Base-by-base conservation (phyloP, 2,888 invertebrate genomes). In the Ephialtes manifestator region DNA sequence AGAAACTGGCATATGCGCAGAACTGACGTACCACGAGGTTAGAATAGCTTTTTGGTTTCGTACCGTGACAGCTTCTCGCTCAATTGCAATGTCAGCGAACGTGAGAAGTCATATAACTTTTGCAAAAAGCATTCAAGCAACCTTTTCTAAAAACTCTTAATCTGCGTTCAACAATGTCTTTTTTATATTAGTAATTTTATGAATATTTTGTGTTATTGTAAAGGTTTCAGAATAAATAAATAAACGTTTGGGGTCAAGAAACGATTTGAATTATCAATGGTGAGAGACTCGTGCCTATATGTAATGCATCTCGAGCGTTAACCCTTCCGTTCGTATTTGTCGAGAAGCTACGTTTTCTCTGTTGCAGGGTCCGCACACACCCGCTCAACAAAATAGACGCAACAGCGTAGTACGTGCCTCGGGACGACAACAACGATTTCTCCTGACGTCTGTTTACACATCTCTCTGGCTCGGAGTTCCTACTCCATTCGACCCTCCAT, bases 321-420 rank as follows among this genome's bases (percentile, higher is more conserved):
- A 86, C 81, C 77, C 74, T 80, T 85, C 67, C 55, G 55, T 46
- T 67, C 51, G 24, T 28, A 74, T 65, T 72, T 55, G 24, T 20
- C 60, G 55, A 20, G 53, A 63, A 35, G 63, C 58, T 76, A 76
- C 67, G 39, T 43, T 31, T 67, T 18, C 65, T 43, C 65, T 35
- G 51, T 20, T 35, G 28, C 67, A 58, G 35, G 46, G 48, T 80
- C 46, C 46, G 31, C 72, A 68, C 77, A 28, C 53, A 70, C 24
- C 70, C 15, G 75, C 60, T 53, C 87, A 83, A 88, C 89, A 88
- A 91, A 92, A 92, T 91, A 93, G 91, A 93, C 92, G 90, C 88
- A 90, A 92, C 92, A 91, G 88, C 39, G 80, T 51, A 58, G 92
- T 92, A 92, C 93, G 93, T 93, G 93, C 90, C 89, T 83, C 71